Base-by-base conservation (phyloP, 2,113 vertebrate species). In the Apodemus sylvaticus region DNA sequence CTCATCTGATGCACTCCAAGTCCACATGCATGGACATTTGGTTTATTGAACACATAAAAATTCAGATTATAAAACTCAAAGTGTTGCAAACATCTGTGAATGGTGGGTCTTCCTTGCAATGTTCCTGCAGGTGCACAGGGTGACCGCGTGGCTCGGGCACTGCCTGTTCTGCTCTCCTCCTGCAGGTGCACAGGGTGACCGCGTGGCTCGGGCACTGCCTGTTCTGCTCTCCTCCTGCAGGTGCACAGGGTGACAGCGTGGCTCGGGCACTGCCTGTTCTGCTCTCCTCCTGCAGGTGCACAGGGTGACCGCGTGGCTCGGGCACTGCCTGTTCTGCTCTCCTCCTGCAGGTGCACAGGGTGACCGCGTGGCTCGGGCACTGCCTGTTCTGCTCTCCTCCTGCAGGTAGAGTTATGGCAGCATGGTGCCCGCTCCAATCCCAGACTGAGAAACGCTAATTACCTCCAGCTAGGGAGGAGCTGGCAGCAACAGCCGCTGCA, bases 61-160 rank as follows among this genome's bases (percentile, higher is more conserved):
- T 36, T 34, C 48, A 89, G 22, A 70, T 11, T 36, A 22, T 34
- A 66, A 90, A 94, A 92, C 7, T 2, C 55, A 89, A 91, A 95
- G n/a, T 1, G 53, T 82, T 55, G 5, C 66, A 19, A 83, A 95
- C 78, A 51, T 9, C 68, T 53, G 3, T 1, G 16, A 74, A 29
- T 22, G 12, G 45, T 19, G 24, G 51, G n/a, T 79, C 94, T 88
- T 82, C 53, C 88, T 93, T 92, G 82, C 85, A 96, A 95, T 60
- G 11, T 51, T 60, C 48, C 58, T 87, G 26, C 3, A 29, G 11
- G 26, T 77, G 68, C 58, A 31, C 0, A 89, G 94, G 94, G 83
- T 51, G n/a, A 71, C 77, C 78, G 64, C 8, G 36, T 31, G 36
- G 70, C 45, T 3, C 7, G 45, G 24, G 60, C n/a, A 42, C 71